Conservation (phyloP, 2,797 vertebrate genomes). For the Hypotaenidia okinawae region DNA sequence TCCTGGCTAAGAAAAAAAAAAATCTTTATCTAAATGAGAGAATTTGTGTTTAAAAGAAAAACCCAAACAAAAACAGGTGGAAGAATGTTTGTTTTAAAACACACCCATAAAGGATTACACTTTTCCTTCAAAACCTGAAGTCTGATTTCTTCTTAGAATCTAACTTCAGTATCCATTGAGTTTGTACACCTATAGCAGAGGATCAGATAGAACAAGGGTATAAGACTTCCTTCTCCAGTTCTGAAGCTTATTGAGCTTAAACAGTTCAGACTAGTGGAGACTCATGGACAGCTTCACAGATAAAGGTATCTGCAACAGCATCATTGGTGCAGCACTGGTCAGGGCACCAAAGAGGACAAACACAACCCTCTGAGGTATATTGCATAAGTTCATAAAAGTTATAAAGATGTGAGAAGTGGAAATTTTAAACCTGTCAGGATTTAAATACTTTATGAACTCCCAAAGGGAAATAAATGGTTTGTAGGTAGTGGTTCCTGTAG, state of each 20-base stretch:
- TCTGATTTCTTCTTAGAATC: neutral
- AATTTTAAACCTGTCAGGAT: neutral
- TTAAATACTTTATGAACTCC: neutral
- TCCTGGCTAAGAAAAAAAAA: neutral
- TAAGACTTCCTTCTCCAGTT: neutral
- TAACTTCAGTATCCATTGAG: neutral
- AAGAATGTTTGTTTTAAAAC: neutral
- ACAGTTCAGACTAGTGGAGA: neutral
- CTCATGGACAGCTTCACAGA: rapidly evolving
- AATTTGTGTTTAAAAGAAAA: neutral
- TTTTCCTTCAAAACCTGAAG: neutral
- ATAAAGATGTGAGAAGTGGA: neutral
- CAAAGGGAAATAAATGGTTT: neutral
- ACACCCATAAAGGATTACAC: neutral
- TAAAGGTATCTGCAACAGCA: neutral
- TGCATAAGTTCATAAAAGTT: neutral
- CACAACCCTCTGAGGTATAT: neutral
- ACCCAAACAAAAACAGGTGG: neutral
- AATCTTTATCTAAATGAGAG: neutral
- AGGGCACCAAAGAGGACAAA: neutral
- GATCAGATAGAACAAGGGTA: neutral
- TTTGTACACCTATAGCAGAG: neutral
- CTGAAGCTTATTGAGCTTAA: neutral
- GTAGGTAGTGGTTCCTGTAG: neutral
- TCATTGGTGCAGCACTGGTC: too few species aligned